phyloP scores from a whole-genome alignment of 2,797 vertebrate species.

The Oreochromis grahami region DNA sequence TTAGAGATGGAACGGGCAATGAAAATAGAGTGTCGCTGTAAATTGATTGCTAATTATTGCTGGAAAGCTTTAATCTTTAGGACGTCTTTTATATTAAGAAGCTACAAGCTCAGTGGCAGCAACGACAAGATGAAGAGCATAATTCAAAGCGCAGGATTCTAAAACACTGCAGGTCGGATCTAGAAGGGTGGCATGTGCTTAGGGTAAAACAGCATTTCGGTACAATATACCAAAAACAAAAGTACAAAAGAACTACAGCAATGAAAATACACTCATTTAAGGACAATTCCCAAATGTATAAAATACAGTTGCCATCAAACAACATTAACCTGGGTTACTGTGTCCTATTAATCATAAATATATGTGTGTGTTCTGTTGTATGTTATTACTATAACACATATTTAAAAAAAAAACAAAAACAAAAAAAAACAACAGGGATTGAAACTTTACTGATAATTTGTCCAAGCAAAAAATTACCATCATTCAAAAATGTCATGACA shows the following conservation, averaged over 20 bases:
- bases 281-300: not conserved
- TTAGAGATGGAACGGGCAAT: slow-evolving; percentile 83
- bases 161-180: slow-evolving; percentile 33
- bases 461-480: too few species aligned
- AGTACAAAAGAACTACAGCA: too few species aligned
- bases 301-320: not conserved
- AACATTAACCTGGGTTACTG: not conserved
- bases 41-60: slow-evolving; percentile 86
- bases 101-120: slow-evolving; percentile 38
- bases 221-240: too few species aligned
- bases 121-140: slow-evolving; percentile 39
- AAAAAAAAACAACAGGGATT: too few species aligned
- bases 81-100: slow-evolving; percentile 64
- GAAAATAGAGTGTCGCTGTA: slow-evolving; percentile 87
- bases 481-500: too few species aligned
- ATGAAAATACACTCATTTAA: not conserved
- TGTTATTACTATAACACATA: not conserved
- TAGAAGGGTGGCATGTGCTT: too few species aligned
- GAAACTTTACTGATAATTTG: too few species aligned
- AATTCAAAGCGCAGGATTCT: slow-evolving; percentile 60
- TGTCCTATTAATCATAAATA: not conserved
- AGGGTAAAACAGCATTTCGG: too few species aligned
- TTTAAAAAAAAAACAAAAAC: too few species aligned
- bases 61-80: slow-evolving; percentile 87
- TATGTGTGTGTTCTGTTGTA: not conserved